Percentiles rank a stretch among this genome's conserved stretches.
Conservation (phyloP, 2,888 invertebrate species). For the Athalia circularis region DNA sequence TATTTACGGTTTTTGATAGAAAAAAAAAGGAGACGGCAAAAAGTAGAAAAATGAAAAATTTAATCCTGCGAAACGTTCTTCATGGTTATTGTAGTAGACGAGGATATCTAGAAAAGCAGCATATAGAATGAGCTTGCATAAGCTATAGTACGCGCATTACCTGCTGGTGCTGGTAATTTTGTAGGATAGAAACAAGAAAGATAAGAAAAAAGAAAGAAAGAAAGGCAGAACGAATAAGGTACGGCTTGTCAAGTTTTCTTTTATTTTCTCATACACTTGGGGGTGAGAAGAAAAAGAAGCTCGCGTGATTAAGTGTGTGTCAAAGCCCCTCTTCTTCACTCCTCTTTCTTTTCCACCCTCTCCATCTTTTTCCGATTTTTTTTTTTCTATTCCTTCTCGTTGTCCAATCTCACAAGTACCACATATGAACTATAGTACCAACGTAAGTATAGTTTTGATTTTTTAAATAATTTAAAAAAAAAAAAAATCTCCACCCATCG, state of each 20-base stretch:
- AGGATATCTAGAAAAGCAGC: too few relatives aligned
- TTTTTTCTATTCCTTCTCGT: constrained; percentile 26
- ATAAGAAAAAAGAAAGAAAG: constrained; percentile 15
- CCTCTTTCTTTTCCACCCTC: constrained; percentile 33
- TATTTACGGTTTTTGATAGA: too few relatives aligned
- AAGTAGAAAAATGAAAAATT: too few relatives aligned
- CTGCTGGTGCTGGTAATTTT: too few relatives aligned
- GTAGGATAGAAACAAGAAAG: too few relatives aligned
- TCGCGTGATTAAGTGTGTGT: constrained; percentile 60
- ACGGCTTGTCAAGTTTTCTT: constrained; percentile 34
- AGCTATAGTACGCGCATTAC: too few relatives aligned
- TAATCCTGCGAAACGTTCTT: too few relatives aligned
- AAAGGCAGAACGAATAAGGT: constrained; percentile 33
- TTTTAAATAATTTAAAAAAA: not conserved
- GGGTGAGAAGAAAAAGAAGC: constrained; percentile 44
- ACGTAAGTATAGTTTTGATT: not conserved
- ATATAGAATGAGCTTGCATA: too few relatives aligned
- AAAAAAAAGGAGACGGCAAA: too few relatives aligned
- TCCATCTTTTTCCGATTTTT: constrained; percentile 47
- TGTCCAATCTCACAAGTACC: not conserved
- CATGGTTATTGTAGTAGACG: too few relatives aligned
- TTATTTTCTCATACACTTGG: constrained; percentile 4
- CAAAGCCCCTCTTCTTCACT: constrained; percentile 51
- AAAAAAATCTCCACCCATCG: not conserved
- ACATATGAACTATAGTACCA: not conserved